Conservation (phyloP, 2,888 invertebrate species). For the Latrodectus elegans region DNA sequence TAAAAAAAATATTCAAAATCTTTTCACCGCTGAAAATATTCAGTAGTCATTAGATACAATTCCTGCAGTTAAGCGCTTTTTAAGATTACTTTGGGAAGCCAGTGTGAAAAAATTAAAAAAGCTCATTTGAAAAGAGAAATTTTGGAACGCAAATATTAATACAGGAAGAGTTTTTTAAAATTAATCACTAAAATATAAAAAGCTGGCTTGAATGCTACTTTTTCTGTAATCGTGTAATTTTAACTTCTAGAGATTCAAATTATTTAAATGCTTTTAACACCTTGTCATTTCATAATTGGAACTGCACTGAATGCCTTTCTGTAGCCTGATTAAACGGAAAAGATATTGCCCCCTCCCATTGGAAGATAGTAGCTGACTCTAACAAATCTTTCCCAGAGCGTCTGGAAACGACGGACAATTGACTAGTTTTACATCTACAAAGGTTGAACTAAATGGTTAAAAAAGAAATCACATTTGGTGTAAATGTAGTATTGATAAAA, state of each 20-base stretch:
- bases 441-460: constrained; percentile 2
- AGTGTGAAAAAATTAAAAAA: background rate
- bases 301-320: background rate
- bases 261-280: background rate
- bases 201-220: constrained; percentile 6
- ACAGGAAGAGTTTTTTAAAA: background rate
- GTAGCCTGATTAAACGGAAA: background rate
- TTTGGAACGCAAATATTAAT: background rate
- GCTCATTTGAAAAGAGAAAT: background rate
- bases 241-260: background rate
- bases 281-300: constrained; percentile 15
- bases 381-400: background rate
- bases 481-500: background rate
- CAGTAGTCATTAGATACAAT: no score
- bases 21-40: no score
- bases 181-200: background rate
- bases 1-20: no score
- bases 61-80: no score
- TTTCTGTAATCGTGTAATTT: background rate
- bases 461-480: background rate
- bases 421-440: background rate
- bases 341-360: background rate
- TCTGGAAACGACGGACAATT: constrained; percentile 2
- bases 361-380: background rate
- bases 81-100: background rate